phyloP scores from a whole-genome alignment of 2,888 invertebrate species.

The Trypoxylon attenuatum region DNA sequence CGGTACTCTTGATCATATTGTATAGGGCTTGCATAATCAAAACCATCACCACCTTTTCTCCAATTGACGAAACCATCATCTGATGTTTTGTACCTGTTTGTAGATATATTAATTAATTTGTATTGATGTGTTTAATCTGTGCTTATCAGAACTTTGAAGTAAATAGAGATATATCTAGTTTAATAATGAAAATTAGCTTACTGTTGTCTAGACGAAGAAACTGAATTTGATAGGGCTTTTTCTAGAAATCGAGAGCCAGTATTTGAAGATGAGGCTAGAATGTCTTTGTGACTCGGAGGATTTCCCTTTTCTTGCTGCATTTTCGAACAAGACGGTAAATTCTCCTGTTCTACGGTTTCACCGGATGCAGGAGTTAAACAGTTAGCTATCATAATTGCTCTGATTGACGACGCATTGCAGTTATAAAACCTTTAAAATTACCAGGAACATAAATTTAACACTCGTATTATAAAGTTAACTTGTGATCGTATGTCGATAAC shows the following conservation, averaged over 20 bases:
- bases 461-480: not conserved
- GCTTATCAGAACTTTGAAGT: not conserved
- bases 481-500: not conserved
- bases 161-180: not conserved
- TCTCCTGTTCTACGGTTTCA: conserved; percentile 63
- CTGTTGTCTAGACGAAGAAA: conserved; percentile 72
- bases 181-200: conserved; percentile 43
- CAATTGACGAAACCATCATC: conserved; percentile 73
- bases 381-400: conserved; percentile 86
- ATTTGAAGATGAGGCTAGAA: conserved; percentile 63
- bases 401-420: conserved; percentile 86
- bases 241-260: conserved; percentile 43
- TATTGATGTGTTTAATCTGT: not conserved
- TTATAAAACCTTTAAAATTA: conserved; percentile 80
- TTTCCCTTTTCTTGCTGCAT: conserved; percentile 74
- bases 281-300: conserved; percentile 77
- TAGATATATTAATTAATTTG: conserved; percentile 12
- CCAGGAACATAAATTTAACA: not conserved
- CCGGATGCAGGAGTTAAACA: conserved; percentile 76
- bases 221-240: conserved; percentile 64
- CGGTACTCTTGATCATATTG: conserved; percentile 81
- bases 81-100: conserved; percentile 64
- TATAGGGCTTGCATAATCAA: conserved; percentile 78
- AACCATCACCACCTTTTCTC: conserved; percentile 72
- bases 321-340: conserved; percentile 62